phyloP scores from a whole-genome alignment of 2,113 vertebrate genomes.

The Kryptolebias marmoratus region DNA sequence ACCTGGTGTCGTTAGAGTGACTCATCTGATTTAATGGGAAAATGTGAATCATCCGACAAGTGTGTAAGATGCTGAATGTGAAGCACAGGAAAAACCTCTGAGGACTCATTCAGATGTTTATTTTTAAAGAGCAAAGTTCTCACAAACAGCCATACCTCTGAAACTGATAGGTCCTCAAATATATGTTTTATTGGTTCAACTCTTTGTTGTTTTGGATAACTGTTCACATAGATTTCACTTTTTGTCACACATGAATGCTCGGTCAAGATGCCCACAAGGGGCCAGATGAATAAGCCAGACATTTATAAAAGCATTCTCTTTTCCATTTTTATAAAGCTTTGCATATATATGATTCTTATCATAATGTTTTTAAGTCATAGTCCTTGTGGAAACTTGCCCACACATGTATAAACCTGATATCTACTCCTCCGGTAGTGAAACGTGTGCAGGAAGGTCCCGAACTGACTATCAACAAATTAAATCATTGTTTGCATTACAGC shows the following conservation, averaged over 20 bases:
- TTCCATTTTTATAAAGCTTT: not conserved
- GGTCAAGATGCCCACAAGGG: too few relatives aligned
- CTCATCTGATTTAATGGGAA: conserved; percentile 39
- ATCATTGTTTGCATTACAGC: not conserved
- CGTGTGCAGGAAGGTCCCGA: too few relatives aligned
- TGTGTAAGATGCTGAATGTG: conserved; percentile 37
- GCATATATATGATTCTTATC: not conserved
- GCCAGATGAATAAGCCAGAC: not conserved
- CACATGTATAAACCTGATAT: not conserved
- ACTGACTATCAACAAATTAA: not conserved
- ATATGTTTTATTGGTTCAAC: not conserved
- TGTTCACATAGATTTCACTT: not conserved
- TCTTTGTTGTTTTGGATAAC: not conserved
- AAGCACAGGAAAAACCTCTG: conserved; percentile 31
- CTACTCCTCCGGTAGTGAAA: not conserved
- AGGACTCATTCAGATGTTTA: conserved; percentile 28
- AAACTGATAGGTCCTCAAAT: not conserved
- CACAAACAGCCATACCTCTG: not conserved
- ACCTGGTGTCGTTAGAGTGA: conserved; percentile 42
- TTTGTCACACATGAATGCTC: not conserved
- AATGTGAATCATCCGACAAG: conserved; percentile 46
- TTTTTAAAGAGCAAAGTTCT: conserved; percentile 17
- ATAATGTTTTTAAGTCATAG: not conserved
- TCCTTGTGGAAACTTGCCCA: not conserved
- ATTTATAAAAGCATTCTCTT: not conserved